These are phyloP conservation scores for Tetragnatha versicolor DNA, from an alignment of 1,140 invertebrate species.

Conservation along the genomic window DNA sequence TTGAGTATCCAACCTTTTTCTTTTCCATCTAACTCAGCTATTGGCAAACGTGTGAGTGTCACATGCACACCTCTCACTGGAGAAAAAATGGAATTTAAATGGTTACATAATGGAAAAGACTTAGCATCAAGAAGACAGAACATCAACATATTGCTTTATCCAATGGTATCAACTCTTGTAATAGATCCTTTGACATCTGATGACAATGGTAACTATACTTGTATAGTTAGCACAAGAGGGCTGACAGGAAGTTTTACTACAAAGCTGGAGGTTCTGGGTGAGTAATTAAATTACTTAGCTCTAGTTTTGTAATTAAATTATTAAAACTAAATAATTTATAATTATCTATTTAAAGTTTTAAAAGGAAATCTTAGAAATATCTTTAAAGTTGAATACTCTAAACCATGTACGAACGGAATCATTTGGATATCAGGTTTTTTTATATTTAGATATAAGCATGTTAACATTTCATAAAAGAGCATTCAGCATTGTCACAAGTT, in stretches of 20 bases:
- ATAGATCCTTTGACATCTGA: slow-evolving; percentile 27
- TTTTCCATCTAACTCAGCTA: neutral
- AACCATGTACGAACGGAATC: no score
- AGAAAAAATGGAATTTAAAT: slow-evolving; percentile 41
- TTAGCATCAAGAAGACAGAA: neutral
- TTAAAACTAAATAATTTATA: no score
- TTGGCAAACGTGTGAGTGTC: slow-evolving; percentile 18
- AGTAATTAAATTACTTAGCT: neutral
- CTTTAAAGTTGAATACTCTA: no score
- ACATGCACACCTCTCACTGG: slow-evolving; percentile 33
- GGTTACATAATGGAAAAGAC: slow-evolving; percentile 50
- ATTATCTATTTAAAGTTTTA: no score
- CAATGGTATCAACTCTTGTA: slow-evolving; percentile 1
- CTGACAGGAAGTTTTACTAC: slow-evolving; percentile 22
- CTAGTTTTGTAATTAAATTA: no score
- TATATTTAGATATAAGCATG: no score
- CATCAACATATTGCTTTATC: slow-evolving; percentile 17
- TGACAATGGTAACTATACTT: slow-evolving; percentile 47
- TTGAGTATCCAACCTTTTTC: slow-evolving; percentile 28
- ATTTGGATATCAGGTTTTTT: no score
- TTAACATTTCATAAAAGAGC: no score
- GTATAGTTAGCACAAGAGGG: slow-evolving; percentile 10
- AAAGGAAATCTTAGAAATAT: no score
- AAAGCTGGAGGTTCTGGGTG: slow-evolving; percentile 22
- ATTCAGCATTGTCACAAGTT: no score